Evolutionary conservation across 2,113 vertebrate genomes (phyloP), one percentile per base, ranked within the genome.

Genomic region (Gopherus flavomarginatus): DNA sequence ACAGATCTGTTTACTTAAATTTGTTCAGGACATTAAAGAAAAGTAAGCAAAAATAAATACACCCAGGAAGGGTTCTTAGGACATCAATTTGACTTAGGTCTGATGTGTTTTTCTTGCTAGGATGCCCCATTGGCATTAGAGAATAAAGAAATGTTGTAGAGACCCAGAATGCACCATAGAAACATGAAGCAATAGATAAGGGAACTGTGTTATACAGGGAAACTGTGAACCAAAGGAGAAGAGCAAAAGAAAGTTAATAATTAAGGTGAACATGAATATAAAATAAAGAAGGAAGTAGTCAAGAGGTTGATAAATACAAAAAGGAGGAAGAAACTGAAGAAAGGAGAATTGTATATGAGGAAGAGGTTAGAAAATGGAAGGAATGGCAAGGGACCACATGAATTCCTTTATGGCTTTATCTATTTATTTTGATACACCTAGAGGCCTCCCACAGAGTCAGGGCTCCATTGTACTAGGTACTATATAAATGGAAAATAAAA

Each of bases 121-220:
- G 83, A 83, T 92, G 94, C 3, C 84, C 90, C 86, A 91, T 81
- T 81, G 83, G 81, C 86, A 94, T 94, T 94, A 95, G 95, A 87
- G 79, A 93, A 94, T 96, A 95, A 96, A 88, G 95, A 96, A 97
- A 95, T 81, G n/a, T 6, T 94, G 53, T 69, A 88, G 49, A 95
- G 62, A 75, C 12, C 8, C 90, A 87, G 90, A 31, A 42, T 38
- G 88, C 90, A 88, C 49, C 22, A 84, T 53, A 83, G 49, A 93
- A 5, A 80, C 53, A 90, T 38, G 49, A 90, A 95, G 16, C 11
- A 84, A 94, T 89, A 96, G 83, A 91, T 47, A 92, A 95, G 92
- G 85, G 12, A 88, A 21, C 2, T 84, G 11, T 86, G 6, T 87
- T 14, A 53, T 4, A 7, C 14, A 90, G 17, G 47, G 84, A 86